Conservation (phyloP, 2,797 vertebrate species). For the Columba guinea region DNA sequence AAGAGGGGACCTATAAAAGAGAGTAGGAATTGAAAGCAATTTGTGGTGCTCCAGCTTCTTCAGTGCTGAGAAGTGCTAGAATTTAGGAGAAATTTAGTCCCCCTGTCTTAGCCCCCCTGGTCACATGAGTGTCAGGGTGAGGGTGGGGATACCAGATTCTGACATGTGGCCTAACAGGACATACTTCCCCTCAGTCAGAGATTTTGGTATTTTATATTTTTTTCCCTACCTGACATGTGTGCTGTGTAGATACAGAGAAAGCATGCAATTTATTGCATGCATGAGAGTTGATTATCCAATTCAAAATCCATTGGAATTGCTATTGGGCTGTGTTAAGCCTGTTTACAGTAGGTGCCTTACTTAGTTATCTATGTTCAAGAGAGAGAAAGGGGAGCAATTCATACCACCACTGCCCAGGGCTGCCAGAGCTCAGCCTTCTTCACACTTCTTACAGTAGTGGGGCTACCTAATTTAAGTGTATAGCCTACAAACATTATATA, state of each 20-base stretch:
- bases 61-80: neutral
- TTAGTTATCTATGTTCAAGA: neutral
- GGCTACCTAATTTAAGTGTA: neutral
- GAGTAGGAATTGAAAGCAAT: neutral
- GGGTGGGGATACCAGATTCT: neutral
- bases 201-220: neutral
- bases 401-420: neutral
- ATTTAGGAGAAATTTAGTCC: neutral
- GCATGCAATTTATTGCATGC: slow-evolving; percentile 1
- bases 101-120: neutral
- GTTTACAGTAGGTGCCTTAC: neutral
- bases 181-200: neutral
- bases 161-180: neutral
- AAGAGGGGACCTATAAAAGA: neutral
- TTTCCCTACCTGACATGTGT: neutral
- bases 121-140: neutral
- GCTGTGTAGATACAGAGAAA: slow-evolving; percentile 1
- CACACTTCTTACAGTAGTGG: neutral
- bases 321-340: neutral
- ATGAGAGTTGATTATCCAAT: neutral
- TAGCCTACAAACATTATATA: neutral
- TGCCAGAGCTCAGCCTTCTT: neutral
- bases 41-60: neutral
- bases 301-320: slow-evolving; percentile 15
- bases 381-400: neutral